Base-by-base conservation (phyloP, 1,140 invertebrate genomes). In the Saccostrea glomerata region DNA sequence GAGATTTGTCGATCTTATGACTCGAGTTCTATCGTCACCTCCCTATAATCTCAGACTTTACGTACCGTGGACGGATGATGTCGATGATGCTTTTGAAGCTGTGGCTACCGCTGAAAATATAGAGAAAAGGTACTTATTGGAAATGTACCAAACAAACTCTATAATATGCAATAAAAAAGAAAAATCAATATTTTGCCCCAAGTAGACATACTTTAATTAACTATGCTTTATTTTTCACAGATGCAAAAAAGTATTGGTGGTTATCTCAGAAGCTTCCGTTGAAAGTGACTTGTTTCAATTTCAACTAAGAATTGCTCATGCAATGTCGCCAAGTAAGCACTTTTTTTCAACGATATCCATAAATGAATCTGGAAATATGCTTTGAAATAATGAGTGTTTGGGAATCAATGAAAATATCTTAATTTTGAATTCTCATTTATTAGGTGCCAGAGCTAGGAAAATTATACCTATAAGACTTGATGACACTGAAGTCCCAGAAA, bases 201-300 rank as follows among this genome's bases (percentile, higher is more conserved):
- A 47, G 47, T 47, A 36, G 12, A 82, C 73, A 82, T 82, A 12
- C 30, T 36, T 82, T 11, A 11, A 82, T 82, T 7, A 47, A 47
- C 5, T 36, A 11, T 17, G 13, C 11, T 82, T 47, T 55, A 23
- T 54, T 55, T 84, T 11, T 55, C 30, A 23, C 84, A 85, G 84
- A 40, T 85, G 84, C 36, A 85, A 85, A 25, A 85, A 85, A 30
- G 84, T 85, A 7, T 56, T 85, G 9, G 84, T 85, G n/a, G 84
- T 85, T 25, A 30, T 85, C 11, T 85, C 84, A 17, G 12, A n/a
- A 5, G 84, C 40, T 36, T 54, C 84, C 4, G 11, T 60, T 17
- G 55, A 85, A 40, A 85, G 84, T 63, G 84, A 85, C 25, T 56
- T 85, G 25, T 85, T 85, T 36, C 84, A 60, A 4, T 85, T 85